phyloP scores from a whole-genome alignment of 2,113 vertebrate genomes.

The Hypocryptadius cinnamomeus region DNA sequence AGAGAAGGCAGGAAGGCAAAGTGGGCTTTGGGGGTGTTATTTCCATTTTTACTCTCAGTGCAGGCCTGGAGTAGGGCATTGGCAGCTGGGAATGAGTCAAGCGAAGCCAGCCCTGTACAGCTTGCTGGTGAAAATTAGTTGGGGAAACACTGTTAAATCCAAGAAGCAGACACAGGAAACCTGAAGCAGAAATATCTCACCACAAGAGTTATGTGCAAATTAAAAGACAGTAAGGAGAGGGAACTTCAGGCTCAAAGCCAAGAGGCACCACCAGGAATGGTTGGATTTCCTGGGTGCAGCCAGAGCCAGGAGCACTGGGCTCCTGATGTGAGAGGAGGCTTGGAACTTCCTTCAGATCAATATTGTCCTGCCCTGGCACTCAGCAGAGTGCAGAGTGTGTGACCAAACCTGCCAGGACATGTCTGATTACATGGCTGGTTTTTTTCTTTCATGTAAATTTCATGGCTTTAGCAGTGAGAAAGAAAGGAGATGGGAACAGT shows the following conservation, averaged over 20 bases:
- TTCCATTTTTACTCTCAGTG: neutral
- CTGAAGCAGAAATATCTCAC: neutral
- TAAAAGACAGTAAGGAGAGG: neutral
- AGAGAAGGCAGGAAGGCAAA: neutral
- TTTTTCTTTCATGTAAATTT: neutral
- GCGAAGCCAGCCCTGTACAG: neutral
- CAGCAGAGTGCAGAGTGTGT: fast-evolving
- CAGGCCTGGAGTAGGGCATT: neutral
- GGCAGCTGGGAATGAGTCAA: neutral
- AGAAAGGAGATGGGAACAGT: neutral
- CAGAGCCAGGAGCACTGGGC: neutral
- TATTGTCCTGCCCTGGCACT: neutral
- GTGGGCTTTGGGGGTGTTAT: neutral
- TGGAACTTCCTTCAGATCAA: too few relatives aligned
- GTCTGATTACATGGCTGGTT: fast-evolving
- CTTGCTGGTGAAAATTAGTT: neutral
- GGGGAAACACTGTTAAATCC: neutral
- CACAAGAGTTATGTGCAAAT: neutral
- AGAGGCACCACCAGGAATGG: fast-evolving
- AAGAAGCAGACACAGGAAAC: neutral
- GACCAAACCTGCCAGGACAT: neutral
- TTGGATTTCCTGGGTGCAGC: too few relatives aligned
- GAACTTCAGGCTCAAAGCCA: neutral
- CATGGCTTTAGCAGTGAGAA: neutral
- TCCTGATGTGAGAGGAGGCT: neutral